phyloP scores from a whole-genome alignment of 2,113 vertebrate genomes.

The Tragelaphus strepsiceros region DNA sequence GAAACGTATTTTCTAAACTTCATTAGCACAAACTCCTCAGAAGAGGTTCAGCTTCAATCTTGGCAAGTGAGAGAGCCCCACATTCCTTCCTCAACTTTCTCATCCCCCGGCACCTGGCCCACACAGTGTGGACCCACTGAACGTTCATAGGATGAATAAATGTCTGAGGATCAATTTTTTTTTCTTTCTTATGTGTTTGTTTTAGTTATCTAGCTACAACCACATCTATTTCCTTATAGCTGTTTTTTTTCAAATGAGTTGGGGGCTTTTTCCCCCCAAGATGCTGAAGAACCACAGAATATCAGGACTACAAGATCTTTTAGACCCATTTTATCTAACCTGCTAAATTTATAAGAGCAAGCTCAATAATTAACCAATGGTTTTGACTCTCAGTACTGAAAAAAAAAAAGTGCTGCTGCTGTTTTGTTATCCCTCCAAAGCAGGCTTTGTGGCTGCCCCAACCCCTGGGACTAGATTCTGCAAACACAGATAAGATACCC shows the following conservation, averaged over 20 bases:
- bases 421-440: not conserved
- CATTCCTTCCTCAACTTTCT: not conserved
- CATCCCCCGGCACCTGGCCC: not conserved
- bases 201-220: not conserved
- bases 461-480: not conserved
- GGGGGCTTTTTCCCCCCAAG: not conserved
- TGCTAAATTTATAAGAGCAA: not conserved
- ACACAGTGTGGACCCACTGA: fast-evolving
- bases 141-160: fast-evolving
- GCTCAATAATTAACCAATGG: not conserved
- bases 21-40: not conserved
- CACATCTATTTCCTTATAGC: not conserved
- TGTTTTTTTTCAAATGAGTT: not conserved
- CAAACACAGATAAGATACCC: not conserved
- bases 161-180: fast-evolving
- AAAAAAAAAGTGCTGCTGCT: not conserved
- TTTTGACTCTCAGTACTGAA: not conserved
- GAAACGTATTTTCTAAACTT: not conserved
- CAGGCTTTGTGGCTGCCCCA: fast-evolving
- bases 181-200: not conserved
- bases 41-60: not conserved
- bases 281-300: not conserved
- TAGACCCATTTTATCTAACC: not conserved
- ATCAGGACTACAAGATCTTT: not conserved
- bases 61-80: not conserved